Evolutionary conservation across 2,888 invertebrate genomes (phyloP).

Genomic region (Melinaea menophilus): DNA sequence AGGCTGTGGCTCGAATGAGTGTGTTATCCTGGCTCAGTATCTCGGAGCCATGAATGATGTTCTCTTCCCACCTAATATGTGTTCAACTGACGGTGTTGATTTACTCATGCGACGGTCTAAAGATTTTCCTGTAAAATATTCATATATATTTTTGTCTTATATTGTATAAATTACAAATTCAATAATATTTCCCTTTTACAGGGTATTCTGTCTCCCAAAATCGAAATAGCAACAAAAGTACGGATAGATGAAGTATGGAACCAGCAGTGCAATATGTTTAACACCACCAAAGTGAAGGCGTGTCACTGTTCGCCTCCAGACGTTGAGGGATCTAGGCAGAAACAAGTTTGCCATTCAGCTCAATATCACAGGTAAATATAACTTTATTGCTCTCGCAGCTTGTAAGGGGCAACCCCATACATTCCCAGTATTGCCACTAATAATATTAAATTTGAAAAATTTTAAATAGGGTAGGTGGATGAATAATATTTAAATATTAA

Average conservation of each 20-base stretch:
- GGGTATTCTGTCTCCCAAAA: constrained; percentile 85
- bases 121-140: constrained; percentile 79
- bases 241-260: constrained; percentile 80
- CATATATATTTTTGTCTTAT: not conserved
- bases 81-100: constrained; percentile 80
- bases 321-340: constrained; percentile 48
- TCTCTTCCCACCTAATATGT: constrained; percentile 79
- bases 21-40: constrained; percentile 80
- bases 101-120: constrained; percentile 82
- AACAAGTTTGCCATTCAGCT: constrained; percentile 72
- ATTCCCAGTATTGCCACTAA: not conserved
- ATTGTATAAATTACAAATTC: not conserved
- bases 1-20: constrained; percentile 48
- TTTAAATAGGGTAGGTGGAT: not conserved
- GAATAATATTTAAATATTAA: no score
- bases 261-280: constrained; percentile 30
- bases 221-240: constrained; percentile 82
- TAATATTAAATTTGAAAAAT: not conserved
- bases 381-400: no score
- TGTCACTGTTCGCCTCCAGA: constrained; percentile 41
- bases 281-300: constrained; percentile 32
- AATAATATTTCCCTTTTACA: constrained; percentile 42
- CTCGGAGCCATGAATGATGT: constrained; percentile 80
- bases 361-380: constrained; percentile 63
- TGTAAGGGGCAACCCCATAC: no score